These are phyloP conservation scores for Scomberomorus guttatus DNA, from an alignment of 2,797 vertebrate genomes.

Conservation along the genomic window DNA sequence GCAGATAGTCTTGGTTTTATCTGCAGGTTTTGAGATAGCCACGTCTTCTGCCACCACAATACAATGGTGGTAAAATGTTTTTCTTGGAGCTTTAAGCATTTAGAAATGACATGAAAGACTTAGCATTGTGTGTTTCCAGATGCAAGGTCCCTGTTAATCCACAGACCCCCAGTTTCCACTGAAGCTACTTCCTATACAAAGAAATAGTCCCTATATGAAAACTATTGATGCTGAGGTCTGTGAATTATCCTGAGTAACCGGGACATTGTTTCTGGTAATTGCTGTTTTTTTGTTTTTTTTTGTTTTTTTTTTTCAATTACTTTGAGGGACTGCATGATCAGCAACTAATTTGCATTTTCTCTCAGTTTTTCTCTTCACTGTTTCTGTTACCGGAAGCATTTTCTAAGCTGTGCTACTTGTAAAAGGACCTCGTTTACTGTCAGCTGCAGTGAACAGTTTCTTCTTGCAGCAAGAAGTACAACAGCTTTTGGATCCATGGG, in stretches of 20 bases:
- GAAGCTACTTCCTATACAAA: constrained; percentile 22
- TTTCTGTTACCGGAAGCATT: constrained; percentile 46
- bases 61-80: constrained; percentile 24
- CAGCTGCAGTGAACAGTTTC: constrained; percentile 34
- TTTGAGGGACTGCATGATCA: constrained; percentile 68
- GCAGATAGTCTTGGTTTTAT: constrained; percentile 17
- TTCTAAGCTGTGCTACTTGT: constrained; percentile 23
- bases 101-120: constrained; percentile 46
- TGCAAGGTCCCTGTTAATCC: constrained; percentile 47
- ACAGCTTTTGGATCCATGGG: background rate
- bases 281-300: constrained; percentile 31
- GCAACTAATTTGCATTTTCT: constrained; percentile 63
- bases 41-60: constrained; percentile 9
- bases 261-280: constrained; percentile 74
- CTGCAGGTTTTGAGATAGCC: background rate
- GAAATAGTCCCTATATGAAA: constrained; percentile 40
- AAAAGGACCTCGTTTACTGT: constrained; percentile 40
- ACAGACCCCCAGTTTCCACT: constrained; percentile 33
- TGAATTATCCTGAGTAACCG: constrained; percentile 59
- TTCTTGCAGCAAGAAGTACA: constrained; percentile 11
- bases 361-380: constrained; percentile 22
- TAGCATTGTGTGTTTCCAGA: constrained; percentile 3
- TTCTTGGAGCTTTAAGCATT: constrained; percentile 28
- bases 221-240: constrained; percentile 55
- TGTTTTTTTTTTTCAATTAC: constrained; percentile 54